These are phyloP conservation scores for Acanthococcus lagerstroemiae DNA, from an alignment of 2,888 invertebrate genomes.

Conservation along the genomic window DNA sequence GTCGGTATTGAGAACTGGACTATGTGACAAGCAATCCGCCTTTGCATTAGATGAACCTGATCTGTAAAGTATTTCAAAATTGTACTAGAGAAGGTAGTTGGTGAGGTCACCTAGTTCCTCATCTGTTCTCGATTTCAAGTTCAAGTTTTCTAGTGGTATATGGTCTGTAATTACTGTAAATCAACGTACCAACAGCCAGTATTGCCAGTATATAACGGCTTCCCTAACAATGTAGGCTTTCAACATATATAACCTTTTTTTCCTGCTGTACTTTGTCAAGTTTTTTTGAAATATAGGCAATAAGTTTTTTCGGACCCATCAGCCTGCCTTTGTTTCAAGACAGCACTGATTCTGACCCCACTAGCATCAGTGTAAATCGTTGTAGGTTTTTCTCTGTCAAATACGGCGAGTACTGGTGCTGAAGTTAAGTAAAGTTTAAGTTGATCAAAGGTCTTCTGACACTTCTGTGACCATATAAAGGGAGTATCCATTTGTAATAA, in stretches of 20 bases:
- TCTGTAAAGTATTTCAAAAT: too few relatives aligned
- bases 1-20: too few relatives aligned
- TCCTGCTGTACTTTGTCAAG: conserved; percentile 35
- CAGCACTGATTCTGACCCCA: conserved; percentile 35
- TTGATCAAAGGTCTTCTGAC: conserved; percentile 31
- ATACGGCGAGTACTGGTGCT: conserved; percentile 33
- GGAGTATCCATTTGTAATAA: conserved; percentile 30
- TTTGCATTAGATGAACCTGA: too few relatives aligned
- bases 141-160: too few relatives aligned
- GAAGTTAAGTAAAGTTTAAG: conserved; percentile 27
- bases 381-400: conserved; percentile 33
- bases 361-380: conserved; percentile 35
- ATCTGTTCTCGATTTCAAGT: too few relatives aligned
- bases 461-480: conserved; percentile 34
- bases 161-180: conserved; percentile 27
- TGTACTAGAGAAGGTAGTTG: too few relatives aligned
- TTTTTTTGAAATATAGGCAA: conserved; percentile 37
- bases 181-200: conserved; percentile 24
- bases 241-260: conserved; percentile 29
- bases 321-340: conserved; percentile 36
- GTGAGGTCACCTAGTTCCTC: too few relatives aligned
- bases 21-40: too few relatives aligned
- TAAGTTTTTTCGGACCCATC: conserved; percentile 33
- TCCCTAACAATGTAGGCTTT: conserved; percentile 29
- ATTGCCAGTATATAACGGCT: conserved; percentile 29